Evolutionary conservation across 2,797 vertebrate genomes (phyloP).

Genomic region (Tachyglossus aculeatus): DNA sequence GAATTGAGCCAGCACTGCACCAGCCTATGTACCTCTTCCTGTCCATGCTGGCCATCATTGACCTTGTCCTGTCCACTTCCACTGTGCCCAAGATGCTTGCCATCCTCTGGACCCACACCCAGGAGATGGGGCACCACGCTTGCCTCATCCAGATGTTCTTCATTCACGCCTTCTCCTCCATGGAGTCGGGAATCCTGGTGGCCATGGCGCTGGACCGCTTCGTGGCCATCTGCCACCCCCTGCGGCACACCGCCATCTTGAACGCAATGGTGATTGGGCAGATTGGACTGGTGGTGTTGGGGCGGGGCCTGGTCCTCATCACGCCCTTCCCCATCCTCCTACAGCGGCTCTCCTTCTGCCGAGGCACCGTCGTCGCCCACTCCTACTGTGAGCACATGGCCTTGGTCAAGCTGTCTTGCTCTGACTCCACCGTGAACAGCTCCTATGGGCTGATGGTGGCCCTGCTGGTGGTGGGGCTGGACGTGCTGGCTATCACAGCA

Average conservation of each 20-base stretch:
- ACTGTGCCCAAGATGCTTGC: background rate
- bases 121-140: accelerated
- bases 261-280: background rate
- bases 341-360: background rate
- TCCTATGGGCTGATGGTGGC: no score
- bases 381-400: no score
- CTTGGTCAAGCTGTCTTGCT: no score
- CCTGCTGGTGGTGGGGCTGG: background rate
- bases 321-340: background rate
- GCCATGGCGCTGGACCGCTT: no score
- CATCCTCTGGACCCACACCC: background rate
- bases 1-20: background rate
- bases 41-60: accelerated
- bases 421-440: no score
- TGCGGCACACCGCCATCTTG: constrained; percentile 68
- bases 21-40: no score
- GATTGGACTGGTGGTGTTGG: background rate
- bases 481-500: background rate
- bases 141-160: no score
- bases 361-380: no score
- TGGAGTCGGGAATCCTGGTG: no score
- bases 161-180: no score
- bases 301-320: background rate
- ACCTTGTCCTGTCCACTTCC: background rate
- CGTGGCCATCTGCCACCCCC: no score